Percentiles rank a stretch among this genome's conserved stretches.
Evolutionary conservation across 2,113 vertebrate species (phyloP).

Genomic region (Erythrolamprus reginae): DNA sequence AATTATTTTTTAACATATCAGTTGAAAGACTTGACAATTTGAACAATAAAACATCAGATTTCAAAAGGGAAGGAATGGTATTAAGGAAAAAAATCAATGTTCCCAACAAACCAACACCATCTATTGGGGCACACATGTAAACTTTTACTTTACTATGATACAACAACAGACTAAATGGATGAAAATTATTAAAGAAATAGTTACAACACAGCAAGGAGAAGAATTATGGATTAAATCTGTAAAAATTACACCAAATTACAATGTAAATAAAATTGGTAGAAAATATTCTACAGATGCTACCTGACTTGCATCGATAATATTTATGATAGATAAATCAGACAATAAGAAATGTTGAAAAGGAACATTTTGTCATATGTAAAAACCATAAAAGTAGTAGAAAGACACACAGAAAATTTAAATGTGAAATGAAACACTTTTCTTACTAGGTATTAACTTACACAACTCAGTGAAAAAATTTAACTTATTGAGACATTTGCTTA

Average conservation of each 20-base stretch:
- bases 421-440: not conserved
- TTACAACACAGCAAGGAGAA: not conserved
- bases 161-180: not conserved
- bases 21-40: not conserved
- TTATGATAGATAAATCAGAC: not conserved
- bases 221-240: not conserved
- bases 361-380: not conserved
- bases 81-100: not conserved
- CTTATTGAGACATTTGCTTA: not conserved
- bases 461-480: not conserved
- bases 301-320: not conserved
- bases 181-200: not conserved
- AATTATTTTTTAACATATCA: not conserved
- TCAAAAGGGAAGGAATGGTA: not conserved
- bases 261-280: not conserved
- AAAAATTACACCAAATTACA: not conserved
- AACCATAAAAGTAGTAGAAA: not conserved
- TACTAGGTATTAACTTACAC: not conserved
- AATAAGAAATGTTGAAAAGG: not conserved
- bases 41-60: not conserved
- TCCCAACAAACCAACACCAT: not conserved
- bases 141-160: not conserved
- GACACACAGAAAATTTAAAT: not conserved
- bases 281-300: not conserved
- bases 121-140: not conserved